Conservation (phyloP, 2,797 vertebrate genomes). For the Hozukius guyotensis region DNA sequence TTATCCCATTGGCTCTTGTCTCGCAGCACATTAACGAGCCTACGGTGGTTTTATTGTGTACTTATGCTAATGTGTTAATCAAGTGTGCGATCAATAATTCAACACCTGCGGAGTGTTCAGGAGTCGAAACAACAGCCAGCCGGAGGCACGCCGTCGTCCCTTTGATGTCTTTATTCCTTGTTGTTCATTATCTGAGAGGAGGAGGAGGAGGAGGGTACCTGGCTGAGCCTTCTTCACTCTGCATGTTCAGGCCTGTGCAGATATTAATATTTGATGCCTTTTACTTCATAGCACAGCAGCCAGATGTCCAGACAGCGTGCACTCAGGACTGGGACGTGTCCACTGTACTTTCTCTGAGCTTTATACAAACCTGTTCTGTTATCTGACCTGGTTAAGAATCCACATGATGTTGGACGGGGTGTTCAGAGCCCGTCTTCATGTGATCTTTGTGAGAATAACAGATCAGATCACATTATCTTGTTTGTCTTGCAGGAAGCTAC, state of each 20-base stretch:
- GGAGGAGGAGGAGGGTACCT: constrained; percentile 17
- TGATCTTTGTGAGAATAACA: constrained; percentile 26
- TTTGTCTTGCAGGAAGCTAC: constrained; percentile 21
- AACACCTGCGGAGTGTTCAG: constrained; percentile 39
- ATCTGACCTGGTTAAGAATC: constrained; percentile 33
- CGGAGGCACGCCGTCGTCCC: constrained; percentile 5
- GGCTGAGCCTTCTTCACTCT: constrained; percentile 13
- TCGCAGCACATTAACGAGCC: constrained; percentile 24
- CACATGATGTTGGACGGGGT: constrained; percentile 2
- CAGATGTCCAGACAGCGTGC: constrained; percentile 15
- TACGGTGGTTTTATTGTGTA: constrained; percentile 36
- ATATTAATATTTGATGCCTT: constrained; percentile 59
- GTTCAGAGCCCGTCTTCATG: constrained; percentile 11
- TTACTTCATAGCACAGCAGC: constrained; percentile 14
- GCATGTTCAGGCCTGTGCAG: constrained; percentile 1
- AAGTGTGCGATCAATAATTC: constrained; percentile 63
- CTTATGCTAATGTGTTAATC: constrained; percentile 63
- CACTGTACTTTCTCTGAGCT: neutral
- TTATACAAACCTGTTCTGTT: neutral
- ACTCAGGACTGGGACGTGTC: neutral
- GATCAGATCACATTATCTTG: constrained; percentile 7
- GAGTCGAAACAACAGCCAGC: constrained; percentile 34
- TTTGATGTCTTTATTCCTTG: constrained; percentile 42
- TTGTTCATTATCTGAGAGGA: constrained; percentile 34
- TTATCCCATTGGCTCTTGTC: neutral